These are phyloP conservation scores for Lophius americanus DNA, from an alignment of 2,797 vertebrate species.

Conservation along the genomic window DNA sequence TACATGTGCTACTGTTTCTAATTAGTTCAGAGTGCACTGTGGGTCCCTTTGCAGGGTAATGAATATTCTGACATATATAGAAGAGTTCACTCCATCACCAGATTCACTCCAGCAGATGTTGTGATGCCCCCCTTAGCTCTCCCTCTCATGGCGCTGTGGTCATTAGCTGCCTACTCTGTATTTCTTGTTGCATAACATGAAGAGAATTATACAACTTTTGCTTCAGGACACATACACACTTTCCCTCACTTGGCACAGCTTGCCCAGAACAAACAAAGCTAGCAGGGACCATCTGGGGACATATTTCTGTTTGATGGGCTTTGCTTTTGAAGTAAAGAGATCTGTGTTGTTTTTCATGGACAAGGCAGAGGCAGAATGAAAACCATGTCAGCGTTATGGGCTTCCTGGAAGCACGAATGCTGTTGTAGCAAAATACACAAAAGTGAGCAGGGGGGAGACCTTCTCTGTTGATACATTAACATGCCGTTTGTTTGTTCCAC, in stretches of 20 bases:
- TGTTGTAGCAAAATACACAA: constrained; percentile 30
- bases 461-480: constrained; percentile 26
- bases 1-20: constrained; percentile 39
- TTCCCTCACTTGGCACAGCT: constrained; percentile 48
- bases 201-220: constrained; percentile 75
- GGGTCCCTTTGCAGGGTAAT: constrained; percentile 50
- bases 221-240: constrained; percentile 44
- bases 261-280: constrained; percentile 60
- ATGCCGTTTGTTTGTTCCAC: constrained; percentile 33
- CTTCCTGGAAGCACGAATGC: constrained; percentile 23
- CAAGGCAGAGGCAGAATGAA: constrained; percentile 28
- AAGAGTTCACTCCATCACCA: constrained; percentile 13
- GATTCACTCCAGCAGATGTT: constrained; percentile 60
- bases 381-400: constrained; percentile 16
- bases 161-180: constrained; percentile 63
- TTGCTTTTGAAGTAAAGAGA: constrained; percentile 48
- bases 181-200: constrained; percentile 67
- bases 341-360: constrained; percentile 41
- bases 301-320: constrained; percentile 52
- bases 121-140: constrained; percentile 38
- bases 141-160: constrained; percentile 48
- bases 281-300: constrained; percentile 51
- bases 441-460: constrained; percentile 20
- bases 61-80: constrained; percentile 50
- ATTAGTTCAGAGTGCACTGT: constrained; percentile 49